These are phyloP conservation scores for Pangasius sanitwongsei DNA, from an alignment of 2,797 vertebrate species.

Conservation along the genomic window DNA sequence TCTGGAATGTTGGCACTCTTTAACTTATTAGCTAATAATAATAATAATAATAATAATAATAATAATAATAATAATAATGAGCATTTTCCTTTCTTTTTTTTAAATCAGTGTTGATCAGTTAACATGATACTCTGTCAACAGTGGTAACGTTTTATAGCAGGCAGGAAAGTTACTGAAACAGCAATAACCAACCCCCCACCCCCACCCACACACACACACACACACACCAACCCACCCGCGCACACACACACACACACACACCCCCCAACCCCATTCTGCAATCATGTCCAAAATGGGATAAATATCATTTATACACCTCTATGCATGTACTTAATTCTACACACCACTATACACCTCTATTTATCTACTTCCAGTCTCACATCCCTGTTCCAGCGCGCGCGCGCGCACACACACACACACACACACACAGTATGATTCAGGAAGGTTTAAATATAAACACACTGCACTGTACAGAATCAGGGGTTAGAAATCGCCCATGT, in stretches of 20 bases:
- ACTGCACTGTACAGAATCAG: not conserved
- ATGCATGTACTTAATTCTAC: not conserved
- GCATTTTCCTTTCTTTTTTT: not conserved
- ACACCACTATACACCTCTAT: not conserved
- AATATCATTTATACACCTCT: not conserved
- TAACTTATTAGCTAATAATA: not conserved
- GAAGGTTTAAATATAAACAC: not conserved
- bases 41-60: not conserved
- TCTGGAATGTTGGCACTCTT: not conserved
- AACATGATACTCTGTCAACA: not conserved
- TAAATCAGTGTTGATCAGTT: not conserved
- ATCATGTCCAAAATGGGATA: not conserved
- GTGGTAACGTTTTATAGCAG: not conserved
- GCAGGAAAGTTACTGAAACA: not conserved
- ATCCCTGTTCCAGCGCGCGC: not conserved
- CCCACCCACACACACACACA: not conserved
- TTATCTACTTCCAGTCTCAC: not conserved
- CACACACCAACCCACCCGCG: no score
- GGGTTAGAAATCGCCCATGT: constrained; percentile 71
- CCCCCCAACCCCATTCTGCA: not conserved
- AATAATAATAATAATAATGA: not conserved
- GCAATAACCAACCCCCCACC: no score
- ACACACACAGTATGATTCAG: not conserved
- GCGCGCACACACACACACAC: not conserved
- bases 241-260: no score